A percentile compares a stretch with the other conserved stretches of the same genome.
These are phyloP conservation scores for Drosophila atripex DNA, from an alignment of 2,888 invertebrate genomes.

Conservation along the genomic window DNA sequence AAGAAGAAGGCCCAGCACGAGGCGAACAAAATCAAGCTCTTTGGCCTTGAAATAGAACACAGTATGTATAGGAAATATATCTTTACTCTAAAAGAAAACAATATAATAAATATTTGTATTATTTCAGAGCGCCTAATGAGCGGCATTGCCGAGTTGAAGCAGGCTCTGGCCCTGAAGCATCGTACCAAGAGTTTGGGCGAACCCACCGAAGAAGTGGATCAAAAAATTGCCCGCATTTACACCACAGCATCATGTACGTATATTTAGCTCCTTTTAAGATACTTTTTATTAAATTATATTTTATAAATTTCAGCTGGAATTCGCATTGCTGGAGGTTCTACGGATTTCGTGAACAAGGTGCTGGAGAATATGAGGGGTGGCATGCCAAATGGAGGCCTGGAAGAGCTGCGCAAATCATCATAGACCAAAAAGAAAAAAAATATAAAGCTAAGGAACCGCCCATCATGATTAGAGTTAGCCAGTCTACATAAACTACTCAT, in stretches of 20 bases:
- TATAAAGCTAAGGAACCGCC: constrained; percentile 63
- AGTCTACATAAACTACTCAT: constrained; percentile 7
- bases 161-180: constrained; percentile 88
- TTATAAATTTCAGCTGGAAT: constrained; percentile 86
- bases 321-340: constrained; percentile 95
- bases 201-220: constrained; percentile 86
- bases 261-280: neutral
- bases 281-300: constrained; percentile 2
- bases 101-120: neutral
- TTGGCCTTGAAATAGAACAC: constrained; percentile 96
- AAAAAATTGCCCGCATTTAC: constrained; percentile 88
- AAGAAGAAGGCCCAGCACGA: constrained; percentile 99
- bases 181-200: constrained; percentile 81
- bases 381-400: constrained; percentile 90
- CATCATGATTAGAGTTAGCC: constrained; percentile 65
- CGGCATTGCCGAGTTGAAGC: constrained; percentile 91
- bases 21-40: constrained; percentile 98
- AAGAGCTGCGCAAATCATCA: constrained; percentile 86
- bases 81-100: neutral
- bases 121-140: constrained; percentile 90
- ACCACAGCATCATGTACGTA: constrained; percentile 78
- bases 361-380: constrained; percentile 94
- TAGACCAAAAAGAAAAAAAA: constrained; percentile 48
- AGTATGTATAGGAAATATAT: constrained; percentile 87
- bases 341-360: constrained; percentile 96